A percentile compares a stretch with the other conserved stretches of the same genome.
Conservation (phyloP, 2,888 invertebrate species). For the Apodemia zela region DNA sequence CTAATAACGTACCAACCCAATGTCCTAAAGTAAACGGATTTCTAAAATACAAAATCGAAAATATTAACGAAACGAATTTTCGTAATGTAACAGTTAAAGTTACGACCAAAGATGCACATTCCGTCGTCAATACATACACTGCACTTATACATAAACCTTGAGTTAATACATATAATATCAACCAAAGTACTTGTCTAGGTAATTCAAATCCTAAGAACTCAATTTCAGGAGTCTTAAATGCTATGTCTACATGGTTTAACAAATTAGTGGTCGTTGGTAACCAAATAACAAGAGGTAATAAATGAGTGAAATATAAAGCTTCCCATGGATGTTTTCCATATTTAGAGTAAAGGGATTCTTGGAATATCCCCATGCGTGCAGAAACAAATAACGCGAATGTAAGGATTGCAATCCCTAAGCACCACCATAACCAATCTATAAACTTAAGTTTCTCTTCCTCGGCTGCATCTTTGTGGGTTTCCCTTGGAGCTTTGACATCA, state of each 20-base stretch:
- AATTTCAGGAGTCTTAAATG: conserved; percentile 83
- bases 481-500: conserved; percentile 81
- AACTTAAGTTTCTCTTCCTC: conserved; percentile 64
- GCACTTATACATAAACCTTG: conserved; percentile 97
- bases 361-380: conserved; percentile 97
- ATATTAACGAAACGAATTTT: conserved; percentile 96
- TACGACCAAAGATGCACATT: conserved; percentile 95
- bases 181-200: conserved; percentile 88
- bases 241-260: conserved; percentile 86
- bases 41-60: conserved; percentile 96
- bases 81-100: conserved; percentile 97
- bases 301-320: conserved; percentile 93
- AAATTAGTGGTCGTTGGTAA: conserved; percentile 89
- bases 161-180: conserved; percentile 91
- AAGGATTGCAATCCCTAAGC: conserved; percentile 88
- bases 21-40: conserved; percentile 96
- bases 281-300: conserved; percentile 94
- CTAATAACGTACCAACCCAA: conserved; percentile 93
- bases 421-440: conserved; percentile 82
- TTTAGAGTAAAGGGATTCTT: conserved; percentile 90
- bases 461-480: conserved; percentile 59
- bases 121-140: conserved; percentile 96
- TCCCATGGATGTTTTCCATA: conserved; percentile 96
- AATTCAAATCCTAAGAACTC: conserved; percentile 82
- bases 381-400: conserved; percentile 94